A percentile compares a stretch with the other conserved stretches of the same genome.
Conservation (phyloP, 2,888 invertebrate genomes). For the Drosophila imparisetae region DNA sequence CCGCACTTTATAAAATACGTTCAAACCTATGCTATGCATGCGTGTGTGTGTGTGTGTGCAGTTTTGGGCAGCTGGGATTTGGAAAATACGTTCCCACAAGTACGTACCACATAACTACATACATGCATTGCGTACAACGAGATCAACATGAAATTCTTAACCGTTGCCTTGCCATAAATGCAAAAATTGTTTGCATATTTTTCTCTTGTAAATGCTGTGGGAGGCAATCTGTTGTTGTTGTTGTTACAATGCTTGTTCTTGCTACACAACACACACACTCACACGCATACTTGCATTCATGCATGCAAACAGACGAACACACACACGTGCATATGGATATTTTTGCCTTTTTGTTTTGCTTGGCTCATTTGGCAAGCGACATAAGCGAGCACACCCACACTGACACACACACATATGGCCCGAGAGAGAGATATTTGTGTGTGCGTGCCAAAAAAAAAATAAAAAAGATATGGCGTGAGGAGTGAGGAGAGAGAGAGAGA, state of each 20-base stretch:
- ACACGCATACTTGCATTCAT: not conserved
- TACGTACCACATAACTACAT: slow-evolving; percentile 1
- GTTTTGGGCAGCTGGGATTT: slow-evolving; percentile 51
- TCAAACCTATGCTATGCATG: slow-evolving; percentile 55
- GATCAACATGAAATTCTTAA: slow-evolving; percentile 49
- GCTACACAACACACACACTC: slow-evolving; percentile 16
- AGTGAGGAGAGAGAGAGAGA: slow-evolving; percentile 7
- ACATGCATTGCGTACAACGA: slow-evolving; percentile 40
- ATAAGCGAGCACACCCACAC: slow-evolving; percentile 46
- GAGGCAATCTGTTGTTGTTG: slow-evolving; percentile 12
- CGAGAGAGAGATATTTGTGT: slow-evolving; percentile 35
- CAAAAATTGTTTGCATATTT: slow-evolving; percentile 63
- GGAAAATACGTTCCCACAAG: slow-evolving; percentile 45
- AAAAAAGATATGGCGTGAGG: not conserved
- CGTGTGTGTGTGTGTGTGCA: not conserved
- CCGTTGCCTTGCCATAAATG: slow-evolving; percentile 55
- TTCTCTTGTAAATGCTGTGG: slow-evolving; percentile 29
- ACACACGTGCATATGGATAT: slow-evolving; percentile 27
- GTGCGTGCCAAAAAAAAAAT: slow-evolving; percentile 23
- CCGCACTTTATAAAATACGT: slow-evolving; percentile 46
- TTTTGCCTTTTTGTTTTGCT: slow-evolving; percentile 80
- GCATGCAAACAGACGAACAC: slow-evolving; percentile 1
- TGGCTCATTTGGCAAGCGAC: slow-evolving; percentile 70
- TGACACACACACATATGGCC: slow-evolving; percentile 26
- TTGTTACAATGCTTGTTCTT: slow-evolving; percentile 37